phyloP scores from a whole-genome alignment of 2,113 vertebrate species.

The Vidua chalybeata region DNA sequence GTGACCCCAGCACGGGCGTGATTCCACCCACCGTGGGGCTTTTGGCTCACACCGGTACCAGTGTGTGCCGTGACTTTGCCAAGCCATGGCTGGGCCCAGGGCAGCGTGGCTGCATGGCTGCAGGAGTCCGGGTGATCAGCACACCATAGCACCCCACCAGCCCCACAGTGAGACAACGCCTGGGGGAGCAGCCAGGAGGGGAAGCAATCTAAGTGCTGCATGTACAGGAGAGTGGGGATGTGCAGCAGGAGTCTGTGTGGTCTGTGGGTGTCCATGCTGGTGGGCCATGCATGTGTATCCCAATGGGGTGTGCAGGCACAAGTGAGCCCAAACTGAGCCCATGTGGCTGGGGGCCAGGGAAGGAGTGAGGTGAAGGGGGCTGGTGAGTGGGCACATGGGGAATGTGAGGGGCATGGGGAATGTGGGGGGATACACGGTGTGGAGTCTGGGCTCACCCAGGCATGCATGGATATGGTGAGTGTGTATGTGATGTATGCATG shows the following conservation, averaged over 20 bases:
- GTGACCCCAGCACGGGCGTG: fast-evolving
- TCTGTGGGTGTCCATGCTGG: fast-evolving
- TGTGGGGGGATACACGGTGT: neutral
- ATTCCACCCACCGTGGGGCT: fast-evolving
- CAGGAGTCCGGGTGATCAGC: neutral
- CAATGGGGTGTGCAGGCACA: neutral
- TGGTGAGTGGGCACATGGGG: neutral
- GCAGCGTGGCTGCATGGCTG: fast-evolving
- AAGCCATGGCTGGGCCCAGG: neutral
- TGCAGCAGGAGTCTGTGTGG: no score
- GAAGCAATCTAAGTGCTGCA: neutral
- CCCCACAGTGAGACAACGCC: neutral
- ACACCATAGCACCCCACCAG: neutral
- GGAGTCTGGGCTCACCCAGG: neutral
- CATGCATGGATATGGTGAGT: fast-evolving
- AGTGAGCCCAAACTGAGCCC: fast-evolving
- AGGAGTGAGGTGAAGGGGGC: neutral
- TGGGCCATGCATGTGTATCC: fast-evolving
- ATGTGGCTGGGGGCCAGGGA: fast-evolving
- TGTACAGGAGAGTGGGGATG: fast-evolving
- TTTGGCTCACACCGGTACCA: fast-evolving
- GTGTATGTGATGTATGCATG: fast-evolving
- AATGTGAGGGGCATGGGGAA: neutral
- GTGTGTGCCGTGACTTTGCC: neutral
- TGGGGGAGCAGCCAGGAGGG: neutral